phyloP scores from a whole-genome alignment of 1,140 invertebrate species.

The Achatina immaculata region DNA sequence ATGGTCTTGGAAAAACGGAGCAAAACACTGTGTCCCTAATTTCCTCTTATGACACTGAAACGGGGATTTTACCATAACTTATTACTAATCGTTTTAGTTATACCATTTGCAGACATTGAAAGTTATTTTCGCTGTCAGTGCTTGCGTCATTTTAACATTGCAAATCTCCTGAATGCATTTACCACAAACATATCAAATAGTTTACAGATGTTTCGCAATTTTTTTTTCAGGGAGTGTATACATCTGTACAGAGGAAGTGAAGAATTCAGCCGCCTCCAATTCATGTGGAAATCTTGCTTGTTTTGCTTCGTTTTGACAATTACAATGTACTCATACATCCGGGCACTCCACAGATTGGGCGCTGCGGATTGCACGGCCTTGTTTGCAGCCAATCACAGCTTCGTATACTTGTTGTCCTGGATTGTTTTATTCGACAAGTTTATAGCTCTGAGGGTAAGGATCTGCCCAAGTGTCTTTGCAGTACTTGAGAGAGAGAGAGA shows the following conservation, averaged over 20 bases:
- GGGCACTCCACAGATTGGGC: slow-evolving; percentile 78
- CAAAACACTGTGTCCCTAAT: no score
- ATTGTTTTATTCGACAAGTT: slow-evolving; percentile 96
- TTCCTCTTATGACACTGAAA: no score
- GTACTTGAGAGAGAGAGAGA: not conserved
- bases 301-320: slow-evolving; percentile 2
- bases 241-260: slow-evolving; percentile 19
- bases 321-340: slow-evolving; percentile 21
- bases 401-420: slow-evolving; percentile 94
- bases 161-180: no score
- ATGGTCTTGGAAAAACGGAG: no score
- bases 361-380: slow-evolving; percentile 93
- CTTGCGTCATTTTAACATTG: no score
- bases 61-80: no score
- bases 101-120: no score
- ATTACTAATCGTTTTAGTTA: no score
- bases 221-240: slow-evolving; percentile 16
- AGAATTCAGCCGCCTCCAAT: not conserved
- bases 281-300: slow-evolving; percentile 19
- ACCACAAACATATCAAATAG: no score
- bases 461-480: no score
- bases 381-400: slow-evolving; percentile 92
- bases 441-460: slow-evolving; percentile 91
- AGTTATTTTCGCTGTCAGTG: no score
- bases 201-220: not conserved